Percentiles rank a stretch among this genome's conserved stretches.
phyloP scores from a whole-genome alignment of 2,797 vertebrate species.

The Pantherophis vulpinus region DNA sequence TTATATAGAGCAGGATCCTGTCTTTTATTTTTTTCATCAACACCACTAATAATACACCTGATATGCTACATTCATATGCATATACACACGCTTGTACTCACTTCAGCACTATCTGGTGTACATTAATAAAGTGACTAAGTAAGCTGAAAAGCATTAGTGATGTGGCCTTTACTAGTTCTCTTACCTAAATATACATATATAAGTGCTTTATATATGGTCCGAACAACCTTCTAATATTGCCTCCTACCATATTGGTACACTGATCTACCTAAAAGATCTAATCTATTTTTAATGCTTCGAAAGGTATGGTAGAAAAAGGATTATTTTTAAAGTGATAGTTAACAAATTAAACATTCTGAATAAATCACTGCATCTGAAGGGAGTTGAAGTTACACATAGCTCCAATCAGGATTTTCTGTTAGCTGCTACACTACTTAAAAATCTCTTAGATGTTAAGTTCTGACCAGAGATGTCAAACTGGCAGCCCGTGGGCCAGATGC shows the following conservation, averaged over 20 bases:
- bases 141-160: neutral
- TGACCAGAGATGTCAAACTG: neutral
- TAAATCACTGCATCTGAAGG: neutral
- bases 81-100: neutral
- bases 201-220: neutral
- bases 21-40: conserved; percentile 25
- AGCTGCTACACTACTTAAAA: neutral
- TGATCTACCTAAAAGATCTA: neutral
- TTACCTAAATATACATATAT: neutral
- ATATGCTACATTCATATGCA: conserved; percentile 2
- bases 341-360: neutral
- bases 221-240: neutral
- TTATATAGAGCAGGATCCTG: neutral
- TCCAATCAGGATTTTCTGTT: neutral
- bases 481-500: neutral
- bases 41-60: conserved; percentile 14
- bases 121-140: neutral
- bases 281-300: neutral
- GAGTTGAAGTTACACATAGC: neutral
- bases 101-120: neutral
- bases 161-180: neutral
- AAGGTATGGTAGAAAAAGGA: neutral
- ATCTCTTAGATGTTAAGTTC: neutral
- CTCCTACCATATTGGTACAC: neutral
- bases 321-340: neutral